A percentile compares a stretch with the other conserved stretches of the same genome.
These are phyloP conservation scores for Lobophora halterata DNA, from an alignment of 2,888 invertebrate genomes.

Conservation along the genomic window DNA sequence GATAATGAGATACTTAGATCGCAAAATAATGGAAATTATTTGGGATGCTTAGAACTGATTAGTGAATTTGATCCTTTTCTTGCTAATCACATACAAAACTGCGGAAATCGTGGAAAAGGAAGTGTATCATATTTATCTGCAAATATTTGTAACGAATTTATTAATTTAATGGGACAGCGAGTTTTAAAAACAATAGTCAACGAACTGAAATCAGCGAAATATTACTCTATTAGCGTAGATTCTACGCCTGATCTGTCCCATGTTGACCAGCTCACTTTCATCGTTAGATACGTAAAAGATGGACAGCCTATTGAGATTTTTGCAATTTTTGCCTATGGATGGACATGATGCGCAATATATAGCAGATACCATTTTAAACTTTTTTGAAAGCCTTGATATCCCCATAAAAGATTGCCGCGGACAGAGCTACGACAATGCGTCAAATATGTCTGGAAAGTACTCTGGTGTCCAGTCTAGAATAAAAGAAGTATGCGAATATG, in stretches of 20 bases:
- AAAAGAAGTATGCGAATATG: not conserved
- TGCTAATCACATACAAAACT: constrained; percentile 1
- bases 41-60: constrained; percentile 17
- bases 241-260: too few species aligned
- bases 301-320: too few species aligned
- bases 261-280: too few species aligned
- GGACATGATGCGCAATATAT: constrained; percentile 4
- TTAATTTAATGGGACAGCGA: constrained; percentile 3
- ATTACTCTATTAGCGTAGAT: too few species aligned
- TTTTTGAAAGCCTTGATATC: constrained; percentile 2
- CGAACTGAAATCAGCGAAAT: too few species aligned
- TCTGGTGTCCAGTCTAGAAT: constrained; percentile 8
- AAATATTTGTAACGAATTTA: constrained; percentile 5
- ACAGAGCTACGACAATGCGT: constrained; percentile 9
- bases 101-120: constrained; percentile 4
- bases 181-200: not conserved
- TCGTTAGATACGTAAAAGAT: too few species aligned
- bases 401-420: constrained; percentile 7
- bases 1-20: constrained; percentile 24
- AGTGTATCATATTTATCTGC: not conserved
- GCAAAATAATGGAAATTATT: constrained; percentile 26
- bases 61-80: constrained; percentile 23
- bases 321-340: too few species aligned
- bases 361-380: not conserved
- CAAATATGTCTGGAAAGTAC: constrained; percentile 8